Percentiles rank a stretch among this genome's conserved stretches.
Conservation (phyloP, 1,140 invertebrate species). For the Meloidogyne hapla region DNA sequence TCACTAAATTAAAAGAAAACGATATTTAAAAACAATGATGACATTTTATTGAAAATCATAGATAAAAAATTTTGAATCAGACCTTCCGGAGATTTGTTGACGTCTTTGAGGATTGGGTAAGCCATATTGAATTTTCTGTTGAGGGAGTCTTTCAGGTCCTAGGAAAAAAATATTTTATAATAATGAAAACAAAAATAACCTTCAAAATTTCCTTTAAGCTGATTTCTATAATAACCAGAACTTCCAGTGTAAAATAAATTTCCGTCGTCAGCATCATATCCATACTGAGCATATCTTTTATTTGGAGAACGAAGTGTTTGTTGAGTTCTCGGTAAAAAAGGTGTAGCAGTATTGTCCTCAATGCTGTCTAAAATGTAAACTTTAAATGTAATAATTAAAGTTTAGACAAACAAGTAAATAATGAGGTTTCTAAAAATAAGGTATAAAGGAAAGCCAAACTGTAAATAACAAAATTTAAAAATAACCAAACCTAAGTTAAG, state of each 20-base stretch:
- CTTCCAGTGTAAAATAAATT: neutral
- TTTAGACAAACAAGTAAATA: no score
- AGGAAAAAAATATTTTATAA: neutral
- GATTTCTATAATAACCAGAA: constrained; percentile 10
- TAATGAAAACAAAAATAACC: neutral
- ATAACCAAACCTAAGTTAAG: constrained; percentile 10
- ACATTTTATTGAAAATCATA: no score
- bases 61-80: no score
- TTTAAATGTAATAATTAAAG: constrained; percentile 2
- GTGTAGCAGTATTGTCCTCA: neutral
- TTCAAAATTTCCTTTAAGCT: neutral
- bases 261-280: neutral
- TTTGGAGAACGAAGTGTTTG: neutral
- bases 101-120: neutral
- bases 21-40: no score
- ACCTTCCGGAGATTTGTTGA: neutral
- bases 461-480: no score
- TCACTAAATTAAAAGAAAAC: neutral
- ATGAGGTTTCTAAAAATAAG: no score
- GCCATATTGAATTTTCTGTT: neutral
- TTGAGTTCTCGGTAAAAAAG: neutral
- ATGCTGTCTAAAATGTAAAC: neutral
- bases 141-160: neutral
- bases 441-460: no score
- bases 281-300: constrained; percentile 6